Percentiles rank a stretch among this genome's conserved stretches.
Conservation (phyloP, 2,888 invertebrate species). For the Pristionchus exspectatus region DNA sequence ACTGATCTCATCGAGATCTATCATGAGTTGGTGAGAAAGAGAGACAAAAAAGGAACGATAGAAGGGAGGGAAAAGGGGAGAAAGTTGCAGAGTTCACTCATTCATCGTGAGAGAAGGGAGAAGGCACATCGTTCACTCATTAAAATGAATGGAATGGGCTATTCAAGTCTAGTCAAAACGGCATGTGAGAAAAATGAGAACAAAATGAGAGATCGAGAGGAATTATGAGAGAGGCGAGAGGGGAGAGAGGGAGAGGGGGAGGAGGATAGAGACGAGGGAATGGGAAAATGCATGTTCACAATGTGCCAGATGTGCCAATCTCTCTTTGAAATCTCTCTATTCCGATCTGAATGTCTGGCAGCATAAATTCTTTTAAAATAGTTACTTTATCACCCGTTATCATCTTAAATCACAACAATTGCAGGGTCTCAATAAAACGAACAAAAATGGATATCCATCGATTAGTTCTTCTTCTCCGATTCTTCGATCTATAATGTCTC, state of each 20-base stretch:
- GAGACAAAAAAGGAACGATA: neutral
- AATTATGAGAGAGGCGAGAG: neutral
- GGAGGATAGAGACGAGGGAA: neutral
- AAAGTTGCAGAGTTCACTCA: constrained; percentile 30
- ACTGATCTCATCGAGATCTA: neutral
- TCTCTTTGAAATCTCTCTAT: too few species aligned
- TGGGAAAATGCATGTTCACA: neutral
- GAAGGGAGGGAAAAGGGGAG: neutral
- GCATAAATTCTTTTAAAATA: neutral
- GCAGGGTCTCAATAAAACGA: neutral
- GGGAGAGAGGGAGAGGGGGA: neutral
- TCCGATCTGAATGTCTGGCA: too few species aligned
- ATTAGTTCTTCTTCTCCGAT: constrained; percentile 48
- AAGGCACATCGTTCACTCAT: neutral
- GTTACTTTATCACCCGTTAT: constrained; percentile 9
- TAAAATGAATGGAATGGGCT: constrained; percentile 28
- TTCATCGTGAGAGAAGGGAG: neutral
- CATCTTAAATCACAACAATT: neutral
- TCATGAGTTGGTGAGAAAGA: constrained; percentile 15
- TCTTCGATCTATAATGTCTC: constrained; percentile 2
- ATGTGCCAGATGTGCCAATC: too few species aligned
- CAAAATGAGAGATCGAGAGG: neutral
- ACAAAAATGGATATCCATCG: neutral
- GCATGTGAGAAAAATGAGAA: neutral
- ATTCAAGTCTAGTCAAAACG: constrained; percentile 17